phyloP scores from a whole-genome alignment of 2,113 vertebrate genomes.

The Motacilla tschutschensis region DNA sequence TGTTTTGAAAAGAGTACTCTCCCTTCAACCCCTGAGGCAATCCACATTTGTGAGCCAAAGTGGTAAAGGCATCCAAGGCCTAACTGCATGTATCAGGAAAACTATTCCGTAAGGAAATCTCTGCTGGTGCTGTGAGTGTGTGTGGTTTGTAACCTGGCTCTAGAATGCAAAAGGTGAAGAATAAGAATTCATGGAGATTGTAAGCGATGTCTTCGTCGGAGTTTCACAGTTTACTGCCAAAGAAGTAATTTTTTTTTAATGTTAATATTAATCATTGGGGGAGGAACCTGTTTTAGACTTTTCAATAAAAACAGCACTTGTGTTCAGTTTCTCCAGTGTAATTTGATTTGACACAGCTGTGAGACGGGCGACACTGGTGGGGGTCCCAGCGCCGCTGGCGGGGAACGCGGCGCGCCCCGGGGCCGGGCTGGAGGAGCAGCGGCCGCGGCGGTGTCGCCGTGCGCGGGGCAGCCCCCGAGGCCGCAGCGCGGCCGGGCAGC shows the following conservation, averaged over 20 bases:
- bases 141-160: accelerated
- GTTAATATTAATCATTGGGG: not conserved
- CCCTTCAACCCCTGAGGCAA: not conserved
- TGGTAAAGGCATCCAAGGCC: not conserved
- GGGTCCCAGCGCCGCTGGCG: not conserved
- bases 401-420: accelerated
- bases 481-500: not conserved
- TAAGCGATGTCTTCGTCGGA: not conserved
- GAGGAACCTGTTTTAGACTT: not conserved
- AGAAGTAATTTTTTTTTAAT: accelerated
- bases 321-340: not conserved
- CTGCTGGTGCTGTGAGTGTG: accelerated
- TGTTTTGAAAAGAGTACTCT: not conserved
- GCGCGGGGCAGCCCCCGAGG: not conserved
- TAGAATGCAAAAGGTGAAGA: not conserved
- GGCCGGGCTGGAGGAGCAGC: not conserved
- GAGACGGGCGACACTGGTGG: accelerated
- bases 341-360: not conserved
- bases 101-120: accelerated
- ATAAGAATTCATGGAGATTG: not conserved
- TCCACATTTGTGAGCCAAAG: not conserved
- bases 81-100: not conserved
- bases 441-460: accelerated
- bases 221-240: not conserved
- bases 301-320: not conserved